phyloP scores from a whole-genome alignment of 37 sponge, comb jelly and placozoan genomes.

The Mnemiopsis leidyi region DNA sequence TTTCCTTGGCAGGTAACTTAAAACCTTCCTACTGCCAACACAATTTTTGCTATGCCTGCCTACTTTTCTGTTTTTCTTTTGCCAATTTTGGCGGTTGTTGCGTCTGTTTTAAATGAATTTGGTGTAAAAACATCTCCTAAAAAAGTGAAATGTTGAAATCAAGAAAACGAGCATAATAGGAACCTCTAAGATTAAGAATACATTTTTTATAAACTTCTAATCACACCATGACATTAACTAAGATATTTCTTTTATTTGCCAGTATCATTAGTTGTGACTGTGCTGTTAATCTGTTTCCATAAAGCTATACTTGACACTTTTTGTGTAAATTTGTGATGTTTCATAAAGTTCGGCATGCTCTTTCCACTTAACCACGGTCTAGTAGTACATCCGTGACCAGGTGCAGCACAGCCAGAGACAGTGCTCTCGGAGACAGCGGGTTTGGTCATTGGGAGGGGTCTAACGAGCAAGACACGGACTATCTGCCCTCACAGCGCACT shows the following conservation, averaged over 20 bases:
- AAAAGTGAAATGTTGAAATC: too few relatives aligned
- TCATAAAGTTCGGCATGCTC: neutral
- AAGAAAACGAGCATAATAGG: too few relatives aligned
- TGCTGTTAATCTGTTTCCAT: neutral
- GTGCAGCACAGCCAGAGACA: constrained; percentile 9
- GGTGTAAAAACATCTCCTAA: too few relatives aligned
- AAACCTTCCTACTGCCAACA: too few relatives aligned
- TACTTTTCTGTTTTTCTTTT: too few relatives aligned
- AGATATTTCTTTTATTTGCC: neutral
- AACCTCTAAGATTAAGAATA: too few relatives aligned
- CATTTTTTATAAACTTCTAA: too few relatives aligned
- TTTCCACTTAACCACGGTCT: neutral
- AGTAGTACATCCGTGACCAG: neutral
- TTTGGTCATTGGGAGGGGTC: constrained; percentile 32
- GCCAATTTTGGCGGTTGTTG: too few relatives aligned
- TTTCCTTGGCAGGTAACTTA: neutral
- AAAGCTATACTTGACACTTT: neutral
- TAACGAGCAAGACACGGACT: constrained; percentile 3
- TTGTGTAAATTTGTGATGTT: too few relatives aligned
- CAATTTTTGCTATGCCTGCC: too few relatives aligned
- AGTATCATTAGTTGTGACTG: neutral
- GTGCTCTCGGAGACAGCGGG: constrained; percentile 46
- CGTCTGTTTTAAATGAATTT: too few relatives aligned
- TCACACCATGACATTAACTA: too few relatives aligned
- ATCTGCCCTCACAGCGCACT: neutral